Percentiles rank a stretch among this genome's conserved stretches.
These are phyloP conservation scores for Rhinoptilus africanus DNA, from an alignment of 2,113 vertebrate species.

Conservation along the genomic window DNA sequence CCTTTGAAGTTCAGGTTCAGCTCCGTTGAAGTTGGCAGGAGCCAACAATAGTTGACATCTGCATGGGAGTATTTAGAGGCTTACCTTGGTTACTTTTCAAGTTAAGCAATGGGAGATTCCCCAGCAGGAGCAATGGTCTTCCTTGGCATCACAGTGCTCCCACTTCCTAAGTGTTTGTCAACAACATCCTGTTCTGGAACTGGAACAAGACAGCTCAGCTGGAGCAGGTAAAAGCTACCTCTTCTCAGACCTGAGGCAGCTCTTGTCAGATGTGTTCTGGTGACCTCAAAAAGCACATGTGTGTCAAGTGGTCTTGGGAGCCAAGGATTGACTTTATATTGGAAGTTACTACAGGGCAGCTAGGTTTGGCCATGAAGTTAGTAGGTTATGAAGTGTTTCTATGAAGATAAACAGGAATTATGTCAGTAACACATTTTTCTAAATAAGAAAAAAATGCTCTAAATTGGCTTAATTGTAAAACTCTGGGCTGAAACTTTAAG, in stretches of 20 bases:
- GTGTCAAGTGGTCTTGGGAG: neutral
- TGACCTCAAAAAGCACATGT: neutral
- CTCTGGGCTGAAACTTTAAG: neutral
- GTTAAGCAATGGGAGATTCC: neutral
- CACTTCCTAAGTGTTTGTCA: neutral
- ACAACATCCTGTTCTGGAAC: neutral
- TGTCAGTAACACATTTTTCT: neutral
- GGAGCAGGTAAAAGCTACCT: neutral
- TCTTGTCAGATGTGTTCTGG: neutral
- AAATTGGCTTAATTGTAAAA: neutral
- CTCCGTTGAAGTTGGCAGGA: neutral
- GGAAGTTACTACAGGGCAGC: neutral
- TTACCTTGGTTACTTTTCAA: neutral
- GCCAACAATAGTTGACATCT: neutral
- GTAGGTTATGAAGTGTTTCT: neutral
- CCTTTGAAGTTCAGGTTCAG: neutral
- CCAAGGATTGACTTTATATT: neutral
- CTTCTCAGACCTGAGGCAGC: neutral
- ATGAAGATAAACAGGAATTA: neutral
- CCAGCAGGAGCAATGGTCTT: neutral
- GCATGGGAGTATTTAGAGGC: neutral
- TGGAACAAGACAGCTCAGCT: neutral
- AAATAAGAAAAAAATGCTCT: neutral
- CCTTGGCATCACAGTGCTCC: neutral
- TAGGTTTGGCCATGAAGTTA: neutral